These are phyloP conservation scores for Loripinus fragilis DNA, from an alignment of 2,888 invertebrate genomes.

Conservation along the genomic window DNA sequence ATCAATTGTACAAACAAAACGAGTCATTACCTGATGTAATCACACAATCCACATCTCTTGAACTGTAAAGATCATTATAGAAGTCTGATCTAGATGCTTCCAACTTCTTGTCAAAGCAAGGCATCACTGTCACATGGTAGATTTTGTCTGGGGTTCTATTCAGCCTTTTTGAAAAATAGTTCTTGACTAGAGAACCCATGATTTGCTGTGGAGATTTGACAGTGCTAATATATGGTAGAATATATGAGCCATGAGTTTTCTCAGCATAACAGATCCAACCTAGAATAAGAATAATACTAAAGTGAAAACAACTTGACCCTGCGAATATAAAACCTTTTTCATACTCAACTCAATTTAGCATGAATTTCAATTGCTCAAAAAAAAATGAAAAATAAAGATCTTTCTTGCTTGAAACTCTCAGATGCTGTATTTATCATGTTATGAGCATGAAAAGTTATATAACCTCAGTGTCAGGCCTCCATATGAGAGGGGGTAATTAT, in stretches of 20 bases:
- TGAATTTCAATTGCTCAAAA: too few species aligned
- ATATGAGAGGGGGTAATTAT: too few species aligned
- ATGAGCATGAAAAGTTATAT: too few species aligned
- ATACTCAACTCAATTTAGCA: too few species aligned
- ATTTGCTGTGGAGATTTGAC: conserved; percentile 97
- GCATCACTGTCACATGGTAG: conserved; percentile 98
- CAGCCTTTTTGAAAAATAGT: conserved; percentile 85
- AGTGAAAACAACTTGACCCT: too few species aligned
- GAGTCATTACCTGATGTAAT: conserved; percentile 96
- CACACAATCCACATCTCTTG: conserved; percentile 98
- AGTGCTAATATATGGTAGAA: conserved; percentile 95
- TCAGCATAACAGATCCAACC: conserved; percentile 99
- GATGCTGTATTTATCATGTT: too few species aligned
- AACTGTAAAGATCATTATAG: conserved; percentile 88
- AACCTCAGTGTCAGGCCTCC: too few species aligned
- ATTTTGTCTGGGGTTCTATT: conserved; percentile 83
- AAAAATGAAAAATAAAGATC: too few species aligned
- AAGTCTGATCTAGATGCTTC: conserved; percentile 98
- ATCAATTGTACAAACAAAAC: too few species aligned
- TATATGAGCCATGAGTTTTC: conserved; percentile 96
- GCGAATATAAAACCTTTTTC: too few species aligned
- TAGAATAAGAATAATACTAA: conserved; percentile 81
- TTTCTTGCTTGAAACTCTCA: too few species aligned
- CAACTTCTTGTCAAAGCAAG: conserved; percentile 99
- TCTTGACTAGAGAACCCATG: conserved; percentile 94